Percentiles rank a stretch among this genome's conserved stretches.
Conservation (phyloP, 2,797 vertebrate species). For the Botia almorhae region DNA sequence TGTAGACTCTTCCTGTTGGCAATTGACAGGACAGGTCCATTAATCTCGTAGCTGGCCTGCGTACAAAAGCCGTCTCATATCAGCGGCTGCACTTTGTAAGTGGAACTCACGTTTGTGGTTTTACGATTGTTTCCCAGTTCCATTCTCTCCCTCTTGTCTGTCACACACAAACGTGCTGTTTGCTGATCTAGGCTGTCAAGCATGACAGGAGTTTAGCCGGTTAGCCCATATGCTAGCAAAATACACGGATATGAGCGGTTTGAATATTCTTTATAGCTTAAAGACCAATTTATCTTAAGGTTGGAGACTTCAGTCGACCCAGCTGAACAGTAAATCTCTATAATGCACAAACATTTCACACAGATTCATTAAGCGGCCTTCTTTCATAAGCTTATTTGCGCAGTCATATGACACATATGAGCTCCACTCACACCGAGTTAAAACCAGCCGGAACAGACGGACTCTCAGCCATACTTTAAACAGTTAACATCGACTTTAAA, state of each 20-base stretch:
- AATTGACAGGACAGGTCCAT: slow-evolving; percentile 37
- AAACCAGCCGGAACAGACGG: neutral
- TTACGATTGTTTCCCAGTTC: neutral
- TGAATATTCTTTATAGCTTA: neutral
- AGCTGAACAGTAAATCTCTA: neutral
- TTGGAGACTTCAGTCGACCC: neutral
- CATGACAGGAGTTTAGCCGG: slow-evolving; percentile 11
- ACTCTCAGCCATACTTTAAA: neutral
- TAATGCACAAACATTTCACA: neutral
- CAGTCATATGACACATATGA: slow-evolving; percentile 51
- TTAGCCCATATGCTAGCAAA: slow-evolving; percentile 29
- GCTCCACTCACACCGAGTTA: neutral
- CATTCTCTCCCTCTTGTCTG: neutral
- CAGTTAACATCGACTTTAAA: neutral
- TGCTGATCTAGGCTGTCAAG: slow-evolving; percentile 22
- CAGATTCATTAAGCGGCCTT: slow-evolving; percentile 4
- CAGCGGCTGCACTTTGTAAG: slow-evolving; percentile 29
- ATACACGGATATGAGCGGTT: neutral
- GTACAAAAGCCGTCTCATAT: slow-evolving; percentile 29
- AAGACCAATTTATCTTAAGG: neutral
- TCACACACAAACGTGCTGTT: neutral
- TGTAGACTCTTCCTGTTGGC: slow-evolving; percentile 28
- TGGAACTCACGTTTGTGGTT: slow-evolving; percentile 25
- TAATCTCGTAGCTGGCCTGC: slow-evolving; percentile 19
- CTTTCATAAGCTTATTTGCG: slow-evolving; percentile 26